Percentiles rank a stretch among this genome's conserved stretches.
phyloP scores from a whole-genome alignment of 2,797 vertebrate genomes.

The Hippopotamyrus pictus region DNA sequence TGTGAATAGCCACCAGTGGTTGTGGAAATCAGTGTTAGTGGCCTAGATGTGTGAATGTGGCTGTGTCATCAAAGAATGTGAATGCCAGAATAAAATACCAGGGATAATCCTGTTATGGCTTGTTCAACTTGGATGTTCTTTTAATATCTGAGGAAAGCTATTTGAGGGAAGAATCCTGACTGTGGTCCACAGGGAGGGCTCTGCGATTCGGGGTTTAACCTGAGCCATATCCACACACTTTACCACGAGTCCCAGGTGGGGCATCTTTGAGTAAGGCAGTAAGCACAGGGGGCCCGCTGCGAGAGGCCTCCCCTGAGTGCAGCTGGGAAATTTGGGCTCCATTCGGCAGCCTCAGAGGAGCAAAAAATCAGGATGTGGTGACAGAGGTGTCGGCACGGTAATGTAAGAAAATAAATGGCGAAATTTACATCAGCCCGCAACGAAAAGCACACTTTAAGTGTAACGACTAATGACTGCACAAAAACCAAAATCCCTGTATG shows the following conservation, averaged over 20 bases:
- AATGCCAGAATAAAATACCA: neutral
- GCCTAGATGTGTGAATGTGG: neutral
- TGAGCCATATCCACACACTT: neutral
- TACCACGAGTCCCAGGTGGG: neutral
- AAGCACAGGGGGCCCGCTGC: neutral
- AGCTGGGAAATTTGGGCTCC: neutral
- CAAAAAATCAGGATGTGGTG: neutral
- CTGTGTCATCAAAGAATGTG: neutral
- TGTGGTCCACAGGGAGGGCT: neutral
- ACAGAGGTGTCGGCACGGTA: neutral
- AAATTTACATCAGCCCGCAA: neutral
- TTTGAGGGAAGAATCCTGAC: neutral
- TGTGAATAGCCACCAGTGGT: neutral
- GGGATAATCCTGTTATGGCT: slow-evolving; percentile 9
- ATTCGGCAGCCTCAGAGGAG: neutral
- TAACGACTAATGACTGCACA: neutral
- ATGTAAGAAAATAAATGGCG: neutral
- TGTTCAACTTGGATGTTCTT: slow-evolving; percentile 36
- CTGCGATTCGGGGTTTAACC: neutral
- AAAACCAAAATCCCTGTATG: neutral
- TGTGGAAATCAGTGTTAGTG: neutral
- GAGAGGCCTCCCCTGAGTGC: too few relatives aligned
- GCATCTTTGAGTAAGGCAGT: neutral
- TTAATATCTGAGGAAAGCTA: slow-evolving; percentile 18
- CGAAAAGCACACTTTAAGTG: neutral